Evolutionary conservation across 35 echinoderm and acorn worm species (phyloP), one percentile per base, ranked within the genome.

Genomic region (Strongylocentrotus purpuratus): DNA sequence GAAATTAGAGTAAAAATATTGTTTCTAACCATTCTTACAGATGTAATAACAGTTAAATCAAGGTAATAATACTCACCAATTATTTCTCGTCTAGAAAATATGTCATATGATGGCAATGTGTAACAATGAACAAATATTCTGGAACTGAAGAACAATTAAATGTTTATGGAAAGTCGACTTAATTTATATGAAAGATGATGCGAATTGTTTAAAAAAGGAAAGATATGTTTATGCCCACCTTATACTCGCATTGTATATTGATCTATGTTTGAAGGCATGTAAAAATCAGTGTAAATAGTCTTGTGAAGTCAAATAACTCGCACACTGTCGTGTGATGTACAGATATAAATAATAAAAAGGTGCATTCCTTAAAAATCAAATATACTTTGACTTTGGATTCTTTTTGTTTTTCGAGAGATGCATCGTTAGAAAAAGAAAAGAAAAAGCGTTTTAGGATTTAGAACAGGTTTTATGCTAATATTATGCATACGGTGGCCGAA

Each of bases 301-400:
- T 55, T 22, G 48, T 46, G 5, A 48, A 58, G 48, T 93, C 13
- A 93, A 58, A 33, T 92, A 33, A 93, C 91, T 93, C 32, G 45
- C 45, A 89, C 45, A 31, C 0, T 41, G 13, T 31, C 10, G 91
- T 93, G 91, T 46, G 48, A 28, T 93, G 91, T 93, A 93, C 28
- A 93, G 28, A 93, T 50, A 93, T 89, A 89, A 89, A 89, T 45
- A 89, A 93, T 93, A 58, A 47, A 93, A 93, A 93, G 91, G 91
- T 48, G 91, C 91, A 93, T 93, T 93, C 91, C 91, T 93, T 93
- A 14, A 55, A 89, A 89, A 89, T 35, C 25, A 46, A 89, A 89
- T 31, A 22, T 78, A 22, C 22, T 78, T 78, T n/a, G 4, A 22
- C 4, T 78, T 28, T n/a, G 5, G 2, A 78, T 78, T 28, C 22